Evolutionary conservation across 2,797 vertebrate species (phyloP), one percentile per base, ranked within the genome.

Genomic region (Manis crassicaudata): DNA sequence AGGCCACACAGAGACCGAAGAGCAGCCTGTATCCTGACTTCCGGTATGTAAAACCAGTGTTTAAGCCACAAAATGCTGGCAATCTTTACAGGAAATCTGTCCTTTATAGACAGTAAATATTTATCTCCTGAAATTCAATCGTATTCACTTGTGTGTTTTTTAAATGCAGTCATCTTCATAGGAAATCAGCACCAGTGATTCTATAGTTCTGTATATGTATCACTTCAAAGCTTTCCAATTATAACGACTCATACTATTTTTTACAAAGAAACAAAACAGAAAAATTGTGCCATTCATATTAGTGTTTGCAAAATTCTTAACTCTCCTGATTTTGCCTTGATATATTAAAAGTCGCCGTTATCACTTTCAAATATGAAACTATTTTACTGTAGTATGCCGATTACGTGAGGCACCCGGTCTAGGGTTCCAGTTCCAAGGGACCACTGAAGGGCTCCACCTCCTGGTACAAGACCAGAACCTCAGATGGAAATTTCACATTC

Each of bases 361-460:
- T 72, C 7, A 40, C 90, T 97, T 97, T 95, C 63, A 96, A 95
- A 37, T 2, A 3, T 29, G 62, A 2, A 0, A 27, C 4, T 65
- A 67, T 91, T 96, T 91, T 80, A 82, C 97, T 97, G 82, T 72
- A 94, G 83, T 87, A 63, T 84, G 37, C 6, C 68, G 12, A 92
- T 5, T 56, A 29, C 32, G 21, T 82, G 84, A 32, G 5, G 56
- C 54, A 37, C 6, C 32, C 14, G 95, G 23, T 18, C 72, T 60
- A 60, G 40, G 27, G 7, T 37, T 90, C 68, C 67, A 88, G 16
- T 0, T 56, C 8, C 37, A 14, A 80, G 67, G 1, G 23, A 37
- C 18, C 96, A 85, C 68, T 97, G 94, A 97, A 97, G 76, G 95
- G 72, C 96, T 92, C 98, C 97, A 98, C 96, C 97, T 98, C 86